Percentiles rank a stretch among this genome's conserved stretches.
These are phyloP conservation scores for Andrena minutula DNA, from an alignment of 2,888 invertebrate species.

Conservation along the genomic window DNA sequence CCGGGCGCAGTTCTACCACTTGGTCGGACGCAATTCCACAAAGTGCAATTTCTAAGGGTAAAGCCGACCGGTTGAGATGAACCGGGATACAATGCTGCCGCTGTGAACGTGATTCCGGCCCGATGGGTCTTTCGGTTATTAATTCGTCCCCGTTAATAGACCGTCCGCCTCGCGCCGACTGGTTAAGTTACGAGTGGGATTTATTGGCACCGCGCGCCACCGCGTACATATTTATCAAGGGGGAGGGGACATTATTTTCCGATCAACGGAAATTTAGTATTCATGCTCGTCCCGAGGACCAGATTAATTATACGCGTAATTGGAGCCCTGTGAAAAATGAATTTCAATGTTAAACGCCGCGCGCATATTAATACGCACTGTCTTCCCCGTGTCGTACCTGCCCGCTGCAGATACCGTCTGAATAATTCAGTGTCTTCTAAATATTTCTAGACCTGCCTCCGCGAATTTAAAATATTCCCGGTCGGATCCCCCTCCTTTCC, in stretches of 20 bases:
- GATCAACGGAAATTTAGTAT: slow-evolving; percentile 43
- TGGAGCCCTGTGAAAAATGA: slow-evolving; percentile 52
- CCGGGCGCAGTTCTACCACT: slow-evolving; percentile 60
- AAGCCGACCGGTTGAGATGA: slow-evolving; percentile 50
- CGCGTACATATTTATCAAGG: slow-evolving; percentile 34
- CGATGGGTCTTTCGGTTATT: slow-evolving; percentile 45
- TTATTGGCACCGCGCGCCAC: slow-evolving; percentile 15
- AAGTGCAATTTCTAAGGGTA: slow-evolving; percentile 68
- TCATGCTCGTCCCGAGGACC: slow-evolving; percentile 11
- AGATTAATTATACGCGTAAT: slow-evolving; percentile 56
- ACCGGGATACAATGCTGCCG: slow-evolving; percentile 53
- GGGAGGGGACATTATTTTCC: slow-evolving; percentile 32
- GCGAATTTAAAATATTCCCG: slow-evolving; percentile 31
- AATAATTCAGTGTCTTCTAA: slow-evolving; percentile 54
- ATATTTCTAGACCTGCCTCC: slow-evolving; percentile 38
- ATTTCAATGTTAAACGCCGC: slow-evolving; percentile 54
- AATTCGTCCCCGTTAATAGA: slow-evolving; percentile 57
- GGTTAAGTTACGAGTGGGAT: slow-evolving; percentile 7
- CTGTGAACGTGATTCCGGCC: slow-evolving; percentile 50
- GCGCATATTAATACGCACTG: slow-evolving; percentile 49
- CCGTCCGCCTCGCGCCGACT: slow-evolving; percentile 13
- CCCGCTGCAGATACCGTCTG: slow-evolving; percentile 26
- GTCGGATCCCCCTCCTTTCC: not conserved
- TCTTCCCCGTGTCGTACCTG: not conserved
- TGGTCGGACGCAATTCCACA: slow-evolving; percentile 68